These are phyloP conservation scores for Poecile atricapillus DNA, from an alignment of 2,113 vertebrate genomes.

Conservation along the genomic window DNA sequence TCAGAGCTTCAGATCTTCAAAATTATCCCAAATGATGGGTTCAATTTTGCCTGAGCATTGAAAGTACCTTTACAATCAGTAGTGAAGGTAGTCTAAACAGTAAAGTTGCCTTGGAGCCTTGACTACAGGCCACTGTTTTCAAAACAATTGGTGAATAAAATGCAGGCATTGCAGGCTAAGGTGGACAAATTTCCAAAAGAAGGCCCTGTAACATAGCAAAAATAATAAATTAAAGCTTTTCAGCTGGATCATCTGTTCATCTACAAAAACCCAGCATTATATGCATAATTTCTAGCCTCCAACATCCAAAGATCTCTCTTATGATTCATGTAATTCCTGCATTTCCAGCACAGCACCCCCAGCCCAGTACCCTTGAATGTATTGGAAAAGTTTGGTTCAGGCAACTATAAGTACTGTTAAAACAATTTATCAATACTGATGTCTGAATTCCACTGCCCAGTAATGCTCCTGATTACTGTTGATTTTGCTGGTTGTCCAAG, in stretches of 20 bases:
- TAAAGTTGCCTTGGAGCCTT: not conserved
- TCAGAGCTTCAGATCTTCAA: not conserved
- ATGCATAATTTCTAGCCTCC: not conserved
- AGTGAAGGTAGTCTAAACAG: not conserved
- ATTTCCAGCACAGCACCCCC: not conserved
- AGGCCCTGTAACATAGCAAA: not conserved
- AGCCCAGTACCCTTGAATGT: not conserved
- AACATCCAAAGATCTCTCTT: not conserved
- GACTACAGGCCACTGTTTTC: not conserved
- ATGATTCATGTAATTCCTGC: not conserved
- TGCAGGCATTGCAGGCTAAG: not conserved
- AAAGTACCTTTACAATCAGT: not conserved
- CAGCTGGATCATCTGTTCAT: not conserved
- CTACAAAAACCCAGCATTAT: not conserved
- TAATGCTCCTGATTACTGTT: not conserved
- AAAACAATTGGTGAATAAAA: not conserved
- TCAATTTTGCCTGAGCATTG: not conserved
- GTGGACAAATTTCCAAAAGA: not conserved
- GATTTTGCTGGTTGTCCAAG: not conserved
- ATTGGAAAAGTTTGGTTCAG: not conserved
- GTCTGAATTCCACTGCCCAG: rapidly evolving
- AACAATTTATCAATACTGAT: not conserved
- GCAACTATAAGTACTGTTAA: not conserved
- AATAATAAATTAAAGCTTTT: not conserved
- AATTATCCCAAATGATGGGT: not conserved